phyloP scores from a whole-genome alignment of 2,113 vertebrate genomes.

The Barbus barbus region DNA sequence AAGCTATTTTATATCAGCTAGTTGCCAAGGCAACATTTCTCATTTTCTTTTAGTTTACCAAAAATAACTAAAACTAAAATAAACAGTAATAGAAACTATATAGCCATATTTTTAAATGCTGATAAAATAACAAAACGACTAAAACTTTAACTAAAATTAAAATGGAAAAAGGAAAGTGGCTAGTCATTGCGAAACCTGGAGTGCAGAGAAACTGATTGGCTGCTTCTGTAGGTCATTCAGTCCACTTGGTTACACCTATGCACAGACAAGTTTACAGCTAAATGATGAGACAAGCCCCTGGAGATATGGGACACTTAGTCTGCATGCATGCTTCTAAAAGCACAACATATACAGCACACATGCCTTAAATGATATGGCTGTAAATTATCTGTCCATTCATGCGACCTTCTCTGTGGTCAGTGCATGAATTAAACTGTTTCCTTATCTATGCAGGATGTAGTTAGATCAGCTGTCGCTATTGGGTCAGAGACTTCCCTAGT shows the following conservation, averaged over 20 bases:
- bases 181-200: slow-evolving; percentile 7
- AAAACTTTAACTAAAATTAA: too few relatives aligned
- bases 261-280: slow-evolving; percentile 33
- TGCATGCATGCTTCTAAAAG: not conserved
- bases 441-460: not conserved
- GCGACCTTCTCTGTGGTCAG: not conserved
- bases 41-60: too few relatives aligned
- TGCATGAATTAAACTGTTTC: too few relatives aligned
- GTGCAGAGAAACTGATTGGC: slow-evolving; percentile 35
- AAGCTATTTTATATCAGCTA: too few relatives aligned
- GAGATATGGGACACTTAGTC: slow-evolving; percentile 49
- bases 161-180: too few relatives aligned
- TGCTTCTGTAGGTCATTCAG: slow-evolving; percentile 47
- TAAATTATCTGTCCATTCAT: not conserved
- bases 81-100: too few relatives aligned
- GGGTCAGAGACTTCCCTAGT: not conserved
- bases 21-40: too few relatives aligned
- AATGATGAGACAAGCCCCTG: slow-evolving; percentile 45
- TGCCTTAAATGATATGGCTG: not conserved
- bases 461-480: not conserved
- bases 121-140: too few relatives aligned
- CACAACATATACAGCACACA: not conserved
- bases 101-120: too few relatives aligned
- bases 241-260: slow-evolving; percentile 52
- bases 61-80: too few relatives aligned